Conservation (phyloP, 2,113 vertebrate species). For the Circaetus cinerascens region DNA sequence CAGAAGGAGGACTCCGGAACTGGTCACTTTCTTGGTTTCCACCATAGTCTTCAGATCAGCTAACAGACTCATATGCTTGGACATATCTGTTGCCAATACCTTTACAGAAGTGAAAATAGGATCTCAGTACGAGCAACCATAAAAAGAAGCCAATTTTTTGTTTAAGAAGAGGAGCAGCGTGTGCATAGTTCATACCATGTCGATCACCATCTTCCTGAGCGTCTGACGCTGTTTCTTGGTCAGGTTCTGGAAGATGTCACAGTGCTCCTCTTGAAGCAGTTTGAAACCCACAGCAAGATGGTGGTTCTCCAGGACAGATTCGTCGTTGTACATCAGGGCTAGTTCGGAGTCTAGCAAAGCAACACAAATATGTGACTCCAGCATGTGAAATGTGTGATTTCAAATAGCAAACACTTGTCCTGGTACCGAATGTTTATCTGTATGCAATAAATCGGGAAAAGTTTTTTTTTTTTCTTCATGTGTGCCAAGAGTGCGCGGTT, state of each 20-base stretch:
- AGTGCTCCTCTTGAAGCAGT: constrained; percentile 94
- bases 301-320: constrained; percentile 97
- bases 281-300: constrained; percentile 97
- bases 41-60: constrained; percentile 98
- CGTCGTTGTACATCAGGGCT: constrained; percentile 98
- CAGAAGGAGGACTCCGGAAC: constrained; percentile 92
- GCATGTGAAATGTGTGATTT: background rate
- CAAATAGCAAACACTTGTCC: background rate
- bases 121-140: background rate
- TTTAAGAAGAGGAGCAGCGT: accelerated
- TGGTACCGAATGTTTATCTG: background rate
- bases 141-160: background rate
- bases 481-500: background rate
- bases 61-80: constrained; percentile 96
- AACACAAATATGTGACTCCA: background rate
- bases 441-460: background rate
- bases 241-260: constrained; percentile 98
- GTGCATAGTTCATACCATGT: constrained; percentile 83
- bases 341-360: constrained; percentile 90
- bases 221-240: constrained; percentile 93
- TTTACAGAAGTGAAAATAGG: constrained; percentile 31
- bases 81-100: constrained; percentile 98
- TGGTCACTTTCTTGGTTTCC: constrained; percentile 98
- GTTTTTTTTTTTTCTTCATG: background rate
- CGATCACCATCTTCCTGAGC: constrained; percentile 96